phyloP scores from a whole-genome alignment of 2,797 vertebrate genomes.

The Caiman crocodilus region DNA sequence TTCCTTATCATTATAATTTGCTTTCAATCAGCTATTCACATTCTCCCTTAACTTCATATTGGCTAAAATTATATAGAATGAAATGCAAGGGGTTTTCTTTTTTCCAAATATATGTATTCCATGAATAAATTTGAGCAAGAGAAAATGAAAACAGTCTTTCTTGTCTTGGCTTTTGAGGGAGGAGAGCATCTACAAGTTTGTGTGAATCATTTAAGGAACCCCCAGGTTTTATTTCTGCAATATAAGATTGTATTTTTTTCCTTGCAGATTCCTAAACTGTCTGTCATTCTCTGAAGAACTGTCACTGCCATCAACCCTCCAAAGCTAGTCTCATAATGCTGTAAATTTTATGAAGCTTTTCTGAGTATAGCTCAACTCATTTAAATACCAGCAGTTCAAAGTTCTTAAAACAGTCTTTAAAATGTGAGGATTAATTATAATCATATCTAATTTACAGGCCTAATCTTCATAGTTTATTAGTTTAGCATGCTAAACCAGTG shows the following conservation, averaged over 20 bases:
- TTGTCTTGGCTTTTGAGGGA: background rate
- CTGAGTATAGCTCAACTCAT: constrained; percentile 33
- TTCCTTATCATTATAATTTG: background rate
- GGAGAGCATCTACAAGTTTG: background rate
- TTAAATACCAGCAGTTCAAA: constrained; percentile 59
- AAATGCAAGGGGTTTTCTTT: background rate
- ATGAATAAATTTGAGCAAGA: background rate
- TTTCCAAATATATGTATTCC: background rate
- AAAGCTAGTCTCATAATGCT: constrained; percentile 29
- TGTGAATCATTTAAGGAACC: background rate
- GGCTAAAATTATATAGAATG: background rate
- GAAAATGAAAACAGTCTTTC: background rate
- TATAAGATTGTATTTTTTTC: background rate
- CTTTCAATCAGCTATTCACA: background rate
- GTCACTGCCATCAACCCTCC: constrained; percentile 25
- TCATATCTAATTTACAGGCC: constrained; percentile 47
- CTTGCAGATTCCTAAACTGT: background rate
- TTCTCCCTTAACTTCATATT: background rate
- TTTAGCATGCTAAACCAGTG: constrained; percentile 18
- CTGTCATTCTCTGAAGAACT: constrained; percentile 28
- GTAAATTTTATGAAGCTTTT: constrained; percentile 56
- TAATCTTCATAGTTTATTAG: constrained; percentile 50
- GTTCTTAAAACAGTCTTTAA: constrained; percentile 50
- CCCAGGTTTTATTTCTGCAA: background rate
- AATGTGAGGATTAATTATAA: constrained; percentile 62